These are phyloP conservation scores for Lepidurus arcticus DNA, from an alignment of 1,140 invertebrate species.

Conservation along the genomic window DNA sequence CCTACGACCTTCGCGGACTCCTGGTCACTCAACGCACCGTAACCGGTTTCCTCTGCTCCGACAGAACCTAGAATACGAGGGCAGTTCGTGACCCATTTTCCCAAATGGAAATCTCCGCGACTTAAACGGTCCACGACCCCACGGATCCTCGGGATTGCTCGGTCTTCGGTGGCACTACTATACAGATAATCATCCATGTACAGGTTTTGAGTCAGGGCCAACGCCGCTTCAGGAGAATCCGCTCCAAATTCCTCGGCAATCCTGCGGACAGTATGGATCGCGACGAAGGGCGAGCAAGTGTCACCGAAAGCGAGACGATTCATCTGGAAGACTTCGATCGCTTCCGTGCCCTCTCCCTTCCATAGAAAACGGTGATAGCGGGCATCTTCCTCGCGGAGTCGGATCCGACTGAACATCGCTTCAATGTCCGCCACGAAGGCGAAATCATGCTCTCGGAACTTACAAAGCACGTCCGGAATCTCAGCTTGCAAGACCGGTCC, in stretches of 20 bases:
- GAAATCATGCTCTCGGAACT: constrained; percentile 21
- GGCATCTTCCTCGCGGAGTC: constrained; percentile 32
- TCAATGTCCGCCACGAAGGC: constrained; percentile 28
- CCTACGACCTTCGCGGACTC: not conserved
- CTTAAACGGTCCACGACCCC: constrained; percentile 27
- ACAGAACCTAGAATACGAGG: not conserved
- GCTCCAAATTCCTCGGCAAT: constrained; percentile 1
- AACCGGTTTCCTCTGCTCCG: no score
- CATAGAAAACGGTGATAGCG: constrained; percentile 33
- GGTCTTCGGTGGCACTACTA: not conserved
- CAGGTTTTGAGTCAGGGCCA: constrained; percentile 26
- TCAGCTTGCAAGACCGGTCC: constrained; percentile 22
- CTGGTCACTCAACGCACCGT: not conserved
- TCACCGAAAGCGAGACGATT: constrained; percentile 35
- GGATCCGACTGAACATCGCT: constrained; percentile 30
- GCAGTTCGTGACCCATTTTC: constrained; percentile 33
- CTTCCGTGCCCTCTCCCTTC: constrained; percentile 3
- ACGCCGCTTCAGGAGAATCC: not conserved
- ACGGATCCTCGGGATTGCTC: constrained; percentile 19
- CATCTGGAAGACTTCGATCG: constrained; percentile 26
- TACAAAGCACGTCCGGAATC: not conserved
- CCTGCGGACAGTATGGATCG: constrained; percentile 12
- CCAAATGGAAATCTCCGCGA: constrained; percentile 34
- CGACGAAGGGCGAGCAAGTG: constrained; percentile 34
- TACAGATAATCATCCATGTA: constrained; percentile 37